Base-by-base conservation (phyloP, 2,797 vertebrate genomes). In the Tokudaia tokunoshimensis region DNA sequence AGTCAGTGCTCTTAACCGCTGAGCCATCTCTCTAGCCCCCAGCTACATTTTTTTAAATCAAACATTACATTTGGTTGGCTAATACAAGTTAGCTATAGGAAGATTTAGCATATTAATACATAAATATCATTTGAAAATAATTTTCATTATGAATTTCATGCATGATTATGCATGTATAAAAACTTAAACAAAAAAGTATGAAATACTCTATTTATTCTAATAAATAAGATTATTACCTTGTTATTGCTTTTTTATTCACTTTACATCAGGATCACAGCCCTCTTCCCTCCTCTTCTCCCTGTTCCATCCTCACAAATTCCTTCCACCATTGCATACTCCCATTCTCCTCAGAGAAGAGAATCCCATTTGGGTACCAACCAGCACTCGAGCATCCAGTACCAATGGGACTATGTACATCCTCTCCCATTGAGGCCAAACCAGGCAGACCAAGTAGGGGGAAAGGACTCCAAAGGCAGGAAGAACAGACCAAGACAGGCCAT, bases 61-160 rank as follows among this genome's bases (percentile, higher is more conserved):
- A 34, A 67, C 9, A 65, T 44, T 63, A 47, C 41, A 65, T 84
- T 84, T 65, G 37, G 17, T 63, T 19, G 2, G 14, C 63, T 41
- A 67, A 34, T 50, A 24, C 29, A 50, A n/a, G 17, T 50, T 67
- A 37, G 31, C 2, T 67, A 19, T n/a, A 67, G 50, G 31, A n/a
- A 67, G 34, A 24, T 67, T 50, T 50, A 85, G 5, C 11, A 50
- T 85, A 67, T 67, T 67, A 67, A 85, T 67, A 57, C 37, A 74
- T 74, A 57, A 87, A 57, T 3, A 26, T 57, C 52, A 74, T 87
- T 74, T 86, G 50, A 55, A 72, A 87, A 52, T 52, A 22, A 37
- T 70, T 90, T 95, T 93, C 50, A 67, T 57, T 82, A 50, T 86
- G 10, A 83, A 92, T 92, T 81, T 80, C 9, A 55, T 63, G 19